Percentiles rank a stretch among this genome's conserved stretches.
phyloP scores from a whole-genome alignment of 2,888 invertebrate species.

The Ceramica pisi region DNA sequence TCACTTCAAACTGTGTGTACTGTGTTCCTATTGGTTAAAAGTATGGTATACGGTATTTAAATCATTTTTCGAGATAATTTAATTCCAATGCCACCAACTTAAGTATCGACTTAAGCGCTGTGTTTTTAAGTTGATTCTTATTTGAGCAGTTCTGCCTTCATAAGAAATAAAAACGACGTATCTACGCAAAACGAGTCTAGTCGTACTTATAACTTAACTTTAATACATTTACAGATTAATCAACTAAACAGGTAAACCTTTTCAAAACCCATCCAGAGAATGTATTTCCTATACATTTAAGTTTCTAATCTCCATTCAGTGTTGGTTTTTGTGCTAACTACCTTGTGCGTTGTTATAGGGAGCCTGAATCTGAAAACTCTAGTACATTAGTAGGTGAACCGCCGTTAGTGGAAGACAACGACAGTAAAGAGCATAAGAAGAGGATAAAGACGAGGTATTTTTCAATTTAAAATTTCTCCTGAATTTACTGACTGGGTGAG shows the following conservation, averaged over 20 bases:
- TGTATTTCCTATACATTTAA: not conserved
- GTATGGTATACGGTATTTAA: not conserved
- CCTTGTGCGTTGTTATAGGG: constrained; percentile 70
- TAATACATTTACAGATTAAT: not conserved
- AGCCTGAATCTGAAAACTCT: constrained; percentile 85
- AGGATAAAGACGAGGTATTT: constrained; percentile 85
- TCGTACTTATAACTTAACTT: not conserved
- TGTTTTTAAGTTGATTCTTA: not conserved
- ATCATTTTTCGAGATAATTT: not conserved
- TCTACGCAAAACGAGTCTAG: no score
- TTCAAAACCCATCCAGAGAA: not conserved
- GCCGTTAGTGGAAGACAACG: constrained; percentile 80
- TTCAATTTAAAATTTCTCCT: not conserved
- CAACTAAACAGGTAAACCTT: not conserved
- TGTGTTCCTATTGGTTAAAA: no score
- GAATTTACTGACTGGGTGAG: no score
- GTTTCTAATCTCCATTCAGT: constrained; percentile 18
- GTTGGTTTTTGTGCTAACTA: constrained; percentile 39
- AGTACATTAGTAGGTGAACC: constrained; percentile 86
- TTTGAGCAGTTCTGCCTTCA: not conserved
- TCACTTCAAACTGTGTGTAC: no score
- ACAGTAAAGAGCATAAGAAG: constrained; percentile 81
- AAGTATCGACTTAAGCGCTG: not conserved
- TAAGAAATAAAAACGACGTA: no score
- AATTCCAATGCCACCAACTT: not conserved